Evolutionary conservation across 2,888 invertebrate species (phyloP).

Genomic region (Polylopha cassiicola): DNA sequence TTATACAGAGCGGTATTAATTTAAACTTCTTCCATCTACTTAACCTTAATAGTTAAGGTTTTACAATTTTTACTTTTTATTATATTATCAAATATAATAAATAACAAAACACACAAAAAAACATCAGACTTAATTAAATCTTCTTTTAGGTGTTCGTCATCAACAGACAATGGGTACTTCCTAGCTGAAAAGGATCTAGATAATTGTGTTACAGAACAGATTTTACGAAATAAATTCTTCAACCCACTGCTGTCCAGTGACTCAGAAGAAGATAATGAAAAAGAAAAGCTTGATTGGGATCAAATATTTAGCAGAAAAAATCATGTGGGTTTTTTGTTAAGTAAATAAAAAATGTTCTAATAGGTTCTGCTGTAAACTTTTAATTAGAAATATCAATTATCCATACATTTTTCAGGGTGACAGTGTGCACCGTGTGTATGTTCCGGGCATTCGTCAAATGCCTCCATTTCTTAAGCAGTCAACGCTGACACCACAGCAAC

Average conservation of each 20-base stretch:
- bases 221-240: conserved; percentile 49
- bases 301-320: conserved; percentile 39
- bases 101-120: neutral
- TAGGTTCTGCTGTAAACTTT: conserved; percentile 1
- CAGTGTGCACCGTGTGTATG: conserved; percentile 28
- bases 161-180: conserved; percentile 36
- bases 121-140: neutral
- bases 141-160: conserved; percentile 39
- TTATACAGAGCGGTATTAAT: no score
- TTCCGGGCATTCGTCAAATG: conserved; percentile 40
- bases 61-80: no score
- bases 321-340: no score
- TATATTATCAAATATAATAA: neutral
- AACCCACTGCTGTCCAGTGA: conserved; percentile 54
- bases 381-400: neutral
- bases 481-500: conserved; percentile 39
- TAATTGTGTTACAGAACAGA: conserved; percentile 50
- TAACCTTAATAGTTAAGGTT: no score
- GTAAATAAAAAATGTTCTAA: conserved; percentile 15
- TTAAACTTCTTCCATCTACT: no score
- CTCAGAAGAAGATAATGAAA: conserved; percentile 40
- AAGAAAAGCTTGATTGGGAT: conserved; percentile 48
- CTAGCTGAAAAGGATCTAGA: conserved; percentile 45
- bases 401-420: conserved; percentile 29
- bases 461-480: conserved; percentile 51